A percentile compares a stretch with the other conserved stretches of the same genome.
phyloP scores from a whole-genome alignment of 2,113 vertebrate genomes.

The Microcebus murinus region DNA sequence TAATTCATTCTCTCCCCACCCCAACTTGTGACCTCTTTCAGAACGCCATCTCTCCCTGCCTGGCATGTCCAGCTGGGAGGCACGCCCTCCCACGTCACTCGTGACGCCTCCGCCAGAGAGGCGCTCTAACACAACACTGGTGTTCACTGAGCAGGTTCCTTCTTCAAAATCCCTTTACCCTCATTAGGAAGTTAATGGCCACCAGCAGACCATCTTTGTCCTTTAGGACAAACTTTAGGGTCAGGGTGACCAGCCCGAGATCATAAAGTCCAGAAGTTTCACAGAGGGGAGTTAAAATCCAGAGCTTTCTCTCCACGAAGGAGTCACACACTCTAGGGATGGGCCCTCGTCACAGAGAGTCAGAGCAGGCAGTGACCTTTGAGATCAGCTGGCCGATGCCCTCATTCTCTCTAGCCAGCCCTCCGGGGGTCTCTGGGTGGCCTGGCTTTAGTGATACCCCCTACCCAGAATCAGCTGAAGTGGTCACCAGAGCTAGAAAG shows the following conservation, averaged over 20 bases:
- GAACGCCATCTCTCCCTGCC: neutral
- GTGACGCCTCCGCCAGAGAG: neutral
- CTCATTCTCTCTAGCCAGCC: neutral
- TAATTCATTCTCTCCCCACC: neutral
- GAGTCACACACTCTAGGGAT: neutral
- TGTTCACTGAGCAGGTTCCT: neutral
- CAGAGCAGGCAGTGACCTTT: neutral
- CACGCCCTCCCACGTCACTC: neutral
- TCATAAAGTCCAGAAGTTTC: neutral
- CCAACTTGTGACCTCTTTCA: neutral
- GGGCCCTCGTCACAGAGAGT: neutral
- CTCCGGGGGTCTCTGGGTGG: neutral
- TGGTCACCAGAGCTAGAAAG: neutral
- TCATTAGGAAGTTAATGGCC: neutral
- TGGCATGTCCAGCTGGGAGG: neutral
- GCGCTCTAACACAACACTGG: neutral
- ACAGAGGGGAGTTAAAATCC: neutral
- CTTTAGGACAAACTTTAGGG: neutral
- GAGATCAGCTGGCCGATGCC: fast-evolving
- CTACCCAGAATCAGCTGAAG: neutral
- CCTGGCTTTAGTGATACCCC: neutral
- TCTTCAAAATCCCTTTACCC: neutral
- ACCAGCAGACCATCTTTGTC: neutral
- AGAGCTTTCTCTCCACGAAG: neutral
- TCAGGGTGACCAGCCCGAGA: neutral